Evolutionary conservation across 2,888 invertebrate genomes (phyloP).

Genomic region (Biston stratarius): DNA sequence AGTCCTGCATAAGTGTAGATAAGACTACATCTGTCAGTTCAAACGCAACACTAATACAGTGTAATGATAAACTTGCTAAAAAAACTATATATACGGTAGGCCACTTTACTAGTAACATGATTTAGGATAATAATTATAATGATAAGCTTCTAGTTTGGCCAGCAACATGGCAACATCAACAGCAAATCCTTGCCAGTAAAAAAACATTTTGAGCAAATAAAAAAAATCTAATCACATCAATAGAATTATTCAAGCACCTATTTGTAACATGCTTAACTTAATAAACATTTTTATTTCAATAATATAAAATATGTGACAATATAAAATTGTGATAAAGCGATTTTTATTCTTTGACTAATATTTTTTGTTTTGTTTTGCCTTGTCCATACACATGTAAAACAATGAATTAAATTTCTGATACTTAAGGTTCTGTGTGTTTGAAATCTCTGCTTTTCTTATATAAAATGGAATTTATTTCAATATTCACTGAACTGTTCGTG

Average conservation of each 20-base stretch:
- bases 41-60: not conserved
- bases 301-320: constrained; percentile 18
- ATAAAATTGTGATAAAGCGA: constrained; percentile 24
- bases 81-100: not conserved
- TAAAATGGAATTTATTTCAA: too few relatives aligned
- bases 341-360: constrained; percentile 9
- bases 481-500: too few relatives aligned
- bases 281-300: not conserved
- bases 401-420: too few relatives aligned
- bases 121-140: not conserved
- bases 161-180: constrained; percentile 7
- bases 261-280: constrained; percentile 17
- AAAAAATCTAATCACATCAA: constrained; percentile 18
- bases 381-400: too few relatives aligned
- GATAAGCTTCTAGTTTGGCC: not conserved
- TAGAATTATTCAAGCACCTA: constrained; percentile 24
- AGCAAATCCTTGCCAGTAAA: constrained; percentile 29
- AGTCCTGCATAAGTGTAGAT: not conserved
- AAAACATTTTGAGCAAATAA: constrained; percentile 38
- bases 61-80: not conserved
- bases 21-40: not conserved
- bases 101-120: not conserved
- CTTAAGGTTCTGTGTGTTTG: too few relatives aligned
- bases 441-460: too few relatives aligned
- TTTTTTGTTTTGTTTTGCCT: not conserved